Evolutionary conservation across 2,797 vertebrate species (phyloP), one percentile per base, ranked within the genome.

Genomic region (Hybognathus amarus): DNA sequence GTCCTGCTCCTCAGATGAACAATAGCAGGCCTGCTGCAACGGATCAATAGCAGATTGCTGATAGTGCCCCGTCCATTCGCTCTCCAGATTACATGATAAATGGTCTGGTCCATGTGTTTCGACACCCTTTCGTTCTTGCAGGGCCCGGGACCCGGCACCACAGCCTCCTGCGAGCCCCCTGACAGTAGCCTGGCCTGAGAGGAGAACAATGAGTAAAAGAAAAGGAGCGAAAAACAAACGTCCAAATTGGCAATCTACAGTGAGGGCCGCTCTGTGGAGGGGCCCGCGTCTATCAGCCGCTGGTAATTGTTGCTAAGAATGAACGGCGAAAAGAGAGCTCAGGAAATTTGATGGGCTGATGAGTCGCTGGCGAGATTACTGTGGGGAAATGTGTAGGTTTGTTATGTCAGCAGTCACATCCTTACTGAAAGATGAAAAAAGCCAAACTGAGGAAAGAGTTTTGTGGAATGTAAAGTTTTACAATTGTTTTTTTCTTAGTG

Each of bases 21-120:
- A 98, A 98, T 98, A 97, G 96, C 95, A 93, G 92, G 90, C 93
- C 93, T 91, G 93, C 95, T 93, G 94, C 93, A 91, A 87, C 90
- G 95, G 96, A 98, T 98, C 97, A 96, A 99, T 99, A 98, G 94
- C 94, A 98, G 96, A 97, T 98, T 96, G 96, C 97, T 98, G 97
- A 98, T 98, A 97, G 96, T 94, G 95, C 96, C 96, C 97, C 96
- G 95, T 97, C 97, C 97, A 96, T 96, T 97, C 97, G 94, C 90
- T 92, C 95, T 94, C 94, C 93, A 97, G 97, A 98, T 98, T 96
- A 96, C 95, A 95, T 98, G 98, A 99, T 97, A 97, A 98, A 99
- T 98, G 96, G 96, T 88, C 87, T 86, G 92, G 96, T 92, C 97
- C 96, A 95, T 95, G 93, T 22, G 20, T 95, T 95, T 95, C 97